Conservation (phyloP, 1,140 invertebrate species). For the Daktulosphaira vitifoliae region DNA sequence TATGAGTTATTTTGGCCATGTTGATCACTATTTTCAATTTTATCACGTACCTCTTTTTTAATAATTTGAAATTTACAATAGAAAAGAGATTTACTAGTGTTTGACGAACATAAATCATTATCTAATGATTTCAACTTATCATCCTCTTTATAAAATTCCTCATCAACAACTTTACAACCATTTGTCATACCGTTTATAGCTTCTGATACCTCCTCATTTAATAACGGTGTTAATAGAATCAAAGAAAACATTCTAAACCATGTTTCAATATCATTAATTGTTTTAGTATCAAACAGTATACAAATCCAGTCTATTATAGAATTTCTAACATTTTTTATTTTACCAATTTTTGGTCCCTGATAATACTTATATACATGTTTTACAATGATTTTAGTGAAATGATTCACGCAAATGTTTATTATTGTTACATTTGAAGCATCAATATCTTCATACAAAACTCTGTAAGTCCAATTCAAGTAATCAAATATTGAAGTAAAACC, state of each 20-base stretch:
- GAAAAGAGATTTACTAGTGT: not conserved
- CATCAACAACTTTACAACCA: not conserved
- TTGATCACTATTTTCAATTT: not conserved
- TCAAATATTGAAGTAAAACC: not conserved
- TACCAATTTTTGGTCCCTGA: not conserved
- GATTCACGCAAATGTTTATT: not conserved
- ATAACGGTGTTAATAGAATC: not conserved
- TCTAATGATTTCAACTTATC: not conserved
- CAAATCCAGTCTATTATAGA: not conserved
- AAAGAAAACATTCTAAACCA: not conserved
- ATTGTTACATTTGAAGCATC: not conserved
- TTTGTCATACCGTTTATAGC: not conserved
- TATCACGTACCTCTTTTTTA: not conserved
- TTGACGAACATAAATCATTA: not conserved
- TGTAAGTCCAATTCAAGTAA: not conserved
- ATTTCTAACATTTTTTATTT: not conserved
- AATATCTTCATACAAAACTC: not conserved
- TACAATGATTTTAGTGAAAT: not conserved
- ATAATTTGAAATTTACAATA: not conserved
- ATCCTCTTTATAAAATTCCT: not conserved
- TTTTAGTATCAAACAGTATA: not conserved
- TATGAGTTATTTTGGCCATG: not conserved
- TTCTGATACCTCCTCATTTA: not conserved
- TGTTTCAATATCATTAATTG: not conserved
- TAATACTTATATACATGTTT: not conserved